These are phyloP conservation scores for Ia io DNA, from an alignment of 2,113 vertebrate genomes.

Conservation along the genomic window DNA sequence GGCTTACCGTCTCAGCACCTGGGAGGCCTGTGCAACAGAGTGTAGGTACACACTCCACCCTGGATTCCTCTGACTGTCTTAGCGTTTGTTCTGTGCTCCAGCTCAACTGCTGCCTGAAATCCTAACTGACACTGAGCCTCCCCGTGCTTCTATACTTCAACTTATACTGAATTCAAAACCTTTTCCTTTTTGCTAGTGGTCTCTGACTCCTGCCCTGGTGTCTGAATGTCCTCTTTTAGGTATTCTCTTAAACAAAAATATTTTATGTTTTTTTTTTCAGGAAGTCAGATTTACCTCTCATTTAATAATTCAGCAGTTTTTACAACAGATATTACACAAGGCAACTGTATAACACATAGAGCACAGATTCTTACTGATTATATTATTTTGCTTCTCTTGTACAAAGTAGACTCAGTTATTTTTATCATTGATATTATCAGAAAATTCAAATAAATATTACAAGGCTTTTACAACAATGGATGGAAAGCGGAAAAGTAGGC, in stretches of 20 bases:
- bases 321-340: background rate
- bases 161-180: background rate
- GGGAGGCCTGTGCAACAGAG: background rate
- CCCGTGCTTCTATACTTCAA: background rate
- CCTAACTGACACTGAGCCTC: background rate
- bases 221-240: background rate
- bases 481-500: background rate
- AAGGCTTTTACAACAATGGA: background rate
- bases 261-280: background rate
- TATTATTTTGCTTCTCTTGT: background rate
- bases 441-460: slow-evolving; percentile 18
- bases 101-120: background rate
- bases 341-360: background rate
- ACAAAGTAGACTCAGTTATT: background rate
- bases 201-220: background rate
- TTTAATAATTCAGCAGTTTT: slow-evolving; percentile 5
- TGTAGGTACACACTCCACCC: fast-evolving
- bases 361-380: background rate
- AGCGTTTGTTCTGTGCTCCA: background rate
- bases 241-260: background rate
- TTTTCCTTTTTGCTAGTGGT: background rate
- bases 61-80: too few relatives aligned
- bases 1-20: background rate
- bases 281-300: background rate
- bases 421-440: background rate